Conservation (phyloP, 2,888 invertebrate genomes). For the Drosophila maculinotata region DNA sequence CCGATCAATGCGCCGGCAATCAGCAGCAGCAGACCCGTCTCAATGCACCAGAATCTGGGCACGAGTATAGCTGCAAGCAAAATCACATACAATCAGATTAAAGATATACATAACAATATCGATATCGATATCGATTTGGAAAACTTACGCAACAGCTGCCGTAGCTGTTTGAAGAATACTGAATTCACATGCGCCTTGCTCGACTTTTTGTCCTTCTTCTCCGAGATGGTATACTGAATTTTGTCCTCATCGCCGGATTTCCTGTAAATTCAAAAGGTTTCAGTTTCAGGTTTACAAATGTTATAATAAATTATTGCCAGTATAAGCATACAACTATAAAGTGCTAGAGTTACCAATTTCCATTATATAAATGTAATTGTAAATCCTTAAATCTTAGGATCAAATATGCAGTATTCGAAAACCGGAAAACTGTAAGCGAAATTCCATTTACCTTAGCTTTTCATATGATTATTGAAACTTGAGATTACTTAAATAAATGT, state of each 20-base stretch:
- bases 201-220: conserved; percentile 87
- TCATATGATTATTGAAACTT: too few relatives aligned
- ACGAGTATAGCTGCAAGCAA: conserved; percentile 90
- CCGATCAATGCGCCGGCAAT: conserved; percentile 93
- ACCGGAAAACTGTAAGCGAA: too few relatives aligned
- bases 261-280: conserved; percentile 77
- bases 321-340: too few relatives aligned
- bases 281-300: background rate
- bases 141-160: conserved; percentile 87
- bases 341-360: too few relatives aligned
- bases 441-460: too few relatives aligned
- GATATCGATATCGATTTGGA: background rate
- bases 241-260: conserved; percentile 88
- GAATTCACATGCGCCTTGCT: conserved; percentile 92
- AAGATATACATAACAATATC: background rate
- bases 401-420: too few relatives aligned
- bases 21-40: conserved; percentile 90
- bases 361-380: too few relatives aligned
- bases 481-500: too few relatives aligned
- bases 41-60: conserved; percentile 91
- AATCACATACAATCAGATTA: too few relatives aligned
- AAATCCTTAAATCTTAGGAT: too few relatives aligned
- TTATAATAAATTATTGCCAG: too few relatives aligned
- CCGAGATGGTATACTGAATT: conserved; percentile 92
- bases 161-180: conserved; percentile 90